Evolutionary conservation across 2,888 invertebrate genomes (phyloP).

Genomic region (Catocala fraxini): DNA sequence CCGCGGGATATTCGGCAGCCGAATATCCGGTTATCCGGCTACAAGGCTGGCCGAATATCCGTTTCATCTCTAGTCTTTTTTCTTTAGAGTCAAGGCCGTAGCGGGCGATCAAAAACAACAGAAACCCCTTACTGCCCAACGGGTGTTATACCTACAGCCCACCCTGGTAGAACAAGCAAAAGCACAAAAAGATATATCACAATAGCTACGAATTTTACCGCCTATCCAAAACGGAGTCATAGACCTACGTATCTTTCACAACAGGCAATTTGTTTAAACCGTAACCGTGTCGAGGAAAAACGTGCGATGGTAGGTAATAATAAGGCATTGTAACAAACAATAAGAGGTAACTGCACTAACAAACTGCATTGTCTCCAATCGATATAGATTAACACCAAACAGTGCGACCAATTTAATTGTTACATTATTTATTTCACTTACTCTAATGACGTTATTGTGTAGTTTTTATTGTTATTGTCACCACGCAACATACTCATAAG

Average conservation of each 20-base stretch:
- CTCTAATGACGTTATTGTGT: neutral
- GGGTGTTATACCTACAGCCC: no score
- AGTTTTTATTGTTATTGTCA: slow-evolving; percentile 19
- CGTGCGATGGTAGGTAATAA: slow-evolving; percentile 82
- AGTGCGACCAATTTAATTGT: slow-evolving; percentile 32
- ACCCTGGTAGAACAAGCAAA: no score
- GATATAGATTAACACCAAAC: neutral
- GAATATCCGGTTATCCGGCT: no score
- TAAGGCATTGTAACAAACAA: slow-evolving; percentile 72
- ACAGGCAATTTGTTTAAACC: slow-evolving; percentile 70
- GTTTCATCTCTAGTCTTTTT: no score
- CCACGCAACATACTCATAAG: slow-evolving; percentile 13
- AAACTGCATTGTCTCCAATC: slow-evolving; percentile 66
- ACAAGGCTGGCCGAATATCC: no score
- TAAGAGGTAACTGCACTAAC: slow-evolving; percentile 31
- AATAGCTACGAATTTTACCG: no score
- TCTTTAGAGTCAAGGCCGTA: no score
- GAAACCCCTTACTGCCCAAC: no score
- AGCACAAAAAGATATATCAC: no score
- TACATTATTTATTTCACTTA: slow-evolving; percentile 21
- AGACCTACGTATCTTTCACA: slow-evolving; percentile 63
- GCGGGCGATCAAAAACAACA: no score
- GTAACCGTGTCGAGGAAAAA: slow-evolving; percentile 84
- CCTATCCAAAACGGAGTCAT: slow-evolving; percentile 10
- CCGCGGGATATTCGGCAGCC: no score